Percentiles rank a stretch among this genome's conserved stretches.
Evolutionary conservation across 2,797 vertebrate genomes (phyloP).

Genomic region (Cichlasoma orientale): DNA sequence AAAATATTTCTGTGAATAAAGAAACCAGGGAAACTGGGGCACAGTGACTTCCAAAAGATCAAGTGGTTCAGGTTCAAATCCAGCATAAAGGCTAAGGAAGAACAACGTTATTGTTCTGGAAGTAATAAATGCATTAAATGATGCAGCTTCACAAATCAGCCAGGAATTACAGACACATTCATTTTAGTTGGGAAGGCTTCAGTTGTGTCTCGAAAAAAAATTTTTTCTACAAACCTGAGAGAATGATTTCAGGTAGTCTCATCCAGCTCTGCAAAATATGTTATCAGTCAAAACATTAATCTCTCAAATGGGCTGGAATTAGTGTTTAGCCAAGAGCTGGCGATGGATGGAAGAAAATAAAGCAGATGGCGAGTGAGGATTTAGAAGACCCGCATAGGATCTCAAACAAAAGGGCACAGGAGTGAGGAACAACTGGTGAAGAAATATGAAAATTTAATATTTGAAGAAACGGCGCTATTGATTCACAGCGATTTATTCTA

Average conservation of each 20-base stretch:
- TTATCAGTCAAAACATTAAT: constrained; percentile 54
- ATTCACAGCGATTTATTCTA: not conserved
- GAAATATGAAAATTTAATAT: constrained; percentile 23
- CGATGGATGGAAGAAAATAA: constrained; percentile 37
- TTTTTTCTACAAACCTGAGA: not conserved
- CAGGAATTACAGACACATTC: constrained; percentile 23
- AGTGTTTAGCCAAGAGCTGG: constrained; percentile 51
- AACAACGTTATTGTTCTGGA: not conserved
- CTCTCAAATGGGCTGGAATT: constrained; percentile 56
- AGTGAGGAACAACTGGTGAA: not conserved
- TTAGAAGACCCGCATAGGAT: constrained; percentile 19
- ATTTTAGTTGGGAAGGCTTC: constrained; percentile 17
- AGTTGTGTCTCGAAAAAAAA: not conserved
- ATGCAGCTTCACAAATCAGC: constrained; percentile 13
- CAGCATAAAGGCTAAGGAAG: constrained; percentile 7
- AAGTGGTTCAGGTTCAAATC: not conserved
- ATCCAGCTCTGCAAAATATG: constrained; percentile 29
- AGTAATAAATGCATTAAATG: not conserved
- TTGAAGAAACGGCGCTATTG: not conserved
- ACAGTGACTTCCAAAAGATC: not conserved
- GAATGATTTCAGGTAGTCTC: constrained; percentile 39
- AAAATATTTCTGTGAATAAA: not conserved
- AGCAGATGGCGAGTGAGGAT: constrained; percentile 43
- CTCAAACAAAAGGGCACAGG: not conserved
- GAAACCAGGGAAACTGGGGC: fast-evolving